phyloP scores from a whole-genome alignment of 2,113 vertebrate genomes.

The Ibidorhyncha struthersii region DNA sequence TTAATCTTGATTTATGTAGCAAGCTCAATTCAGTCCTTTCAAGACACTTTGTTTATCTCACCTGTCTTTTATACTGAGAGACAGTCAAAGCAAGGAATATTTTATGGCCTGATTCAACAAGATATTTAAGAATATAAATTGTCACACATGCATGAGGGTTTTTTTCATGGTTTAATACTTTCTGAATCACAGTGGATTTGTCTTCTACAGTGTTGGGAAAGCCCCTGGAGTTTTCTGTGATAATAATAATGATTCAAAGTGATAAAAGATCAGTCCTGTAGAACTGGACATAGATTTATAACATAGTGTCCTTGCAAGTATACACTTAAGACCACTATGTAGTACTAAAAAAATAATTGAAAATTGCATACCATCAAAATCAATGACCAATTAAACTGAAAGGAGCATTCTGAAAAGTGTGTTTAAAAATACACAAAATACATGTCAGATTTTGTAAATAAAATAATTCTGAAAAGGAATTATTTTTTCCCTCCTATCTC shows the following conservation, averaged over 20 bases:
- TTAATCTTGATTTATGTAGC: not conserved
- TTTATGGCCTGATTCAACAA: not conserved
- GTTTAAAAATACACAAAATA: not conserved
- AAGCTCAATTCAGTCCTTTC: not conserved
- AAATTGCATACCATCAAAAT: not conserved
- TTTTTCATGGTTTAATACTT: not conserved
- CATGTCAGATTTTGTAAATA: not conserved
- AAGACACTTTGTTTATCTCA: not conserved
- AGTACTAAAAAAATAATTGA: not conserved
- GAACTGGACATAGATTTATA: not conserved
- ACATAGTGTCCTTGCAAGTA: not conserved
- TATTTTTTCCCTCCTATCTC: not conserved
- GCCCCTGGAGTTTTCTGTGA: not conserved
- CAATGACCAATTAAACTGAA: not conserved
- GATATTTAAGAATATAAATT: not conserved
- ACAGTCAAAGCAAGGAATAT: conserved; percentile 2
- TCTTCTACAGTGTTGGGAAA: not conserved
- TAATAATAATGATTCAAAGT: not conserved
- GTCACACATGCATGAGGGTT: not conserved
- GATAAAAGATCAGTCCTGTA: not conserved
- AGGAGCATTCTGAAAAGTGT: not conserved
- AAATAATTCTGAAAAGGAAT: not conserved
- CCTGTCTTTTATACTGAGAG: not conserved
- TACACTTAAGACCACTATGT: not conserved
- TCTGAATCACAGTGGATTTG: not conserved